Conservation (phyloP, 1,140 invertebrate genomes). For the Pseudachorutes palmiensis region DNA sequence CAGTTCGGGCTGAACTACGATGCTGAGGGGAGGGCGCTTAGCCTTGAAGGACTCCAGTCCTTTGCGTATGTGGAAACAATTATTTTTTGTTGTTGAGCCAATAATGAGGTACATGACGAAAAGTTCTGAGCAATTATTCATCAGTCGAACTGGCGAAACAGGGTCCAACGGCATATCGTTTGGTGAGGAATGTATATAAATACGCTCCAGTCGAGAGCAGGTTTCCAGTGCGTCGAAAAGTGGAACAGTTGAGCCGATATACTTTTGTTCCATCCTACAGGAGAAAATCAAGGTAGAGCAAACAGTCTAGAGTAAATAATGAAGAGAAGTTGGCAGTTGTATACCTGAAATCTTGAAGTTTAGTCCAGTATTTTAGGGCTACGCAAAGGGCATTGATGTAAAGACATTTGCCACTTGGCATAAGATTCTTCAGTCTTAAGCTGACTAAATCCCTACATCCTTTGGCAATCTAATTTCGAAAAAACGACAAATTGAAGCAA, state of each 20-base stretch:
- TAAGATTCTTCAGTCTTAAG: background rate
- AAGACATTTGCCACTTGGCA: constrained; percentile 18
- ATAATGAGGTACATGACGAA: background rate
- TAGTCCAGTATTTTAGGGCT: constrained; percentile 15
- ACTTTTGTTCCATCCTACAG: constrained; percentile 23
- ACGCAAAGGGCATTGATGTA: constrained; percentile 19
- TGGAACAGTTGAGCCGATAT: constrained; percentile 10
- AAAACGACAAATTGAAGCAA: background rate
- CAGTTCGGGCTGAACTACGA: constrained; percentile 18
- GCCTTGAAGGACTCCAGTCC: constrained; percentile 16
- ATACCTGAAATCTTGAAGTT: constrained; percentile 27
- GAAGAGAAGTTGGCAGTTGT: background rate
- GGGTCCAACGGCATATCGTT: background rate
- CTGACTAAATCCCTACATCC: background rate
- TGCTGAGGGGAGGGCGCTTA: constrained; percentile 20
- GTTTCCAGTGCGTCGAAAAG: background rate
- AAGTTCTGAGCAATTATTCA: background rate
- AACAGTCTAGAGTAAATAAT: background rate
- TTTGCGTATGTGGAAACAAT: background rate
- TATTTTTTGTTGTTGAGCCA: background rate
- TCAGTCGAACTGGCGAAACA: background rate
- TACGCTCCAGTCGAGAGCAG: constrained; percentile 9
- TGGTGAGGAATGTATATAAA: background rate
- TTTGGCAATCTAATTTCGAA: background rate
- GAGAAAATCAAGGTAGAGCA: background rate